Evolutionary conservation across 2,113 vertebrate genomes (phyloP), one percentile per base, ranked within the genome.

Genomic region (Gnathonemus longibarbis): DNA sequence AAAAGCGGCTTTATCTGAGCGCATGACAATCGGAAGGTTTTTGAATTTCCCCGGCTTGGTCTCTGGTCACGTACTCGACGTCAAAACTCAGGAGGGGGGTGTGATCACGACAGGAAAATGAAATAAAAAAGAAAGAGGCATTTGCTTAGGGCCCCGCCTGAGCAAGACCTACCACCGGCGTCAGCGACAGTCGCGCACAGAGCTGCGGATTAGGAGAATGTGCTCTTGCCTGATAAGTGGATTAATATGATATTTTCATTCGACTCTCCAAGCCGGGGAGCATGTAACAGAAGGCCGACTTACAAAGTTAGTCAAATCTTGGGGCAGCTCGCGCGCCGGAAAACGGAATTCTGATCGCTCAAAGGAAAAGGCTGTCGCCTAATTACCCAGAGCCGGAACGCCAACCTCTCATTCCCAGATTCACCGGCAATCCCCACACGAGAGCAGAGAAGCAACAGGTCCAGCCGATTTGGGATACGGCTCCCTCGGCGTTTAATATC

Each of bases 211-310:
- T 95, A 96, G 95, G 94, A 91, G 94, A 95, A 95, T 95, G 94
- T 96, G 95, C 95, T 95, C 94, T 93, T 94, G 92, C 92, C 95
- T 94, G 95, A 96, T 96, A 96, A 96, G 93, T 96, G 94, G 95
- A 95, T 96, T 96, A 96, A 95, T 95, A 94, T 93, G 94, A 95
- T 93, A 92, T 95, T 95, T 95, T 91, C 93, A 95, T 93, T 95
- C 93, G 94, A 95, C 95, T 93, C 93, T 93, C 93, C 94, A 94
- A 95, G 93, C 94, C 94, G 94, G 94, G 95, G 95, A 96, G 62
- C 95, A 94, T 93, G 89, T 91, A 93, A 92, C 93, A 95, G 94
- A 94, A 94, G 94, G 93, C 91, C 94, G 95, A 94, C 95, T 96
- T 95, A 95, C 94, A 93, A 95, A 95, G 94, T 95, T 95, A 94